phyloP scores from a whole-genome alignment of 2,113 vertebrate genomes.

The Carlito syrichta region DNA sequence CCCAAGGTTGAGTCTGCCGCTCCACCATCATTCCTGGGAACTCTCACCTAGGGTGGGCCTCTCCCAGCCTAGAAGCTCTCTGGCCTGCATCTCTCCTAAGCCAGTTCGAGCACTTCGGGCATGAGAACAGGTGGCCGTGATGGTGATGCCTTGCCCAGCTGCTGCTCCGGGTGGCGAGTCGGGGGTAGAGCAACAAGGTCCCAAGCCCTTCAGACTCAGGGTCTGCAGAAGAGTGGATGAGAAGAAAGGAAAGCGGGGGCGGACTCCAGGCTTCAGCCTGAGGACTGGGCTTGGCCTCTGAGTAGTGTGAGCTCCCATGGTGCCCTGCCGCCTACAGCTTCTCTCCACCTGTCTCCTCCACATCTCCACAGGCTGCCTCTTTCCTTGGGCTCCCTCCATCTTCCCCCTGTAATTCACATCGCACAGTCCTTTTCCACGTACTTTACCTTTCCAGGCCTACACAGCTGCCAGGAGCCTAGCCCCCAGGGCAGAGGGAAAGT shows the following conservation, averaged over 20 bases:
- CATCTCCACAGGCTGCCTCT: slow-evolving; percentile 24
- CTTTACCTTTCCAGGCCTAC: slow-evolving; percentile 60
- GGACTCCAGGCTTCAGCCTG: slow-evolving; percentile 48
- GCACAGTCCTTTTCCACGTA: slow-evolving; percentile 65
- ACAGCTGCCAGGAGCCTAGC: slow-evolving; percentile 42
- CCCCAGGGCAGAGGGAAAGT: background rate
- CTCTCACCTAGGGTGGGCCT: slow-evolving; percentile 7
- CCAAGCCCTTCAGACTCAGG: slow-evolving; percentile 55
- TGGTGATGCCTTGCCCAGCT: slow-evolving; percentile 42
- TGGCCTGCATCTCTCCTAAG: slow-evolving; percentile 48
- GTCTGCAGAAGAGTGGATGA: background rate
- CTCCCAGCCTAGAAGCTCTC: slow-evolving; percentile 23
- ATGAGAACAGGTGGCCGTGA: slow-evolving; percentile 59
- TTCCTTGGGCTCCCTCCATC: slow-evolving; percentile 5
- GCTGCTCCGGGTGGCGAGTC: slow-evolving; percentile 50
- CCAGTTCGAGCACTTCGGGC: slow-evolving; percentile 74
- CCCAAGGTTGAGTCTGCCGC: slow-evolving; percentile 5
- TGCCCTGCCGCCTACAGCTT: slow-evolving; percentile 34
- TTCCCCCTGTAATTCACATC: slow-evolving; percentile 48
- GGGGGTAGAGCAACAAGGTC: slow-evolving; percentile 21
- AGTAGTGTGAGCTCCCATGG: background rate
- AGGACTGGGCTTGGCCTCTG: slow-evolving; percentile 37
- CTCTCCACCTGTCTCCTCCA: background rate
- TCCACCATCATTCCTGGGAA: background rate
- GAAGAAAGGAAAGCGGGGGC: slow-evolving; percentile 22